Conservation (phyloP, 2,888 invertebrate genomes). For the Aphodius sticticus region DNA sequence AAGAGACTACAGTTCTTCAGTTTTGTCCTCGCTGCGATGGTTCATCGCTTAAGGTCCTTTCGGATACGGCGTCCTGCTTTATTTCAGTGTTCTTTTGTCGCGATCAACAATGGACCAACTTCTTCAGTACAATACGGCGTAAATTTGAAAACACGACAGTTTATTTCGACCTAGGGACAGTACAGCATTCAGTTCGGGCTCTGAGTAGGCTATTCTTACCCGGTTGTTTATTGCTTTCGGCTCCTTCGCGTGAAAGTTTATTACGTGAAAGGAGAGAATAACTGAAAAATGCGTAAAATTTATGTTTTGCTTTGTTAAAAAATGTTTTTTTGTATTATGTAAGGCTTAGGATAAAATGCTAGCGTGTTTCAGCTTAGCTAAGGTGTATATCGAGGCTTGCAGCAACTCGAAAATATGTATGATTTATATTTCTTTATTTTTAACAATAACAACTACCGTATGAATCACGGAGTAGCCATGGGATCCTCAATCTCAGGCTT, state of each 20-base stretch:
- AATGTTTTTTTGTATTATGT: neutral
- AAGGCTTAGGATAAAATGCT: neutral
- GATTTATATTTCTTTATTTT: no score
- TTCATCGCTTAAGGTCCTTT: neutral
- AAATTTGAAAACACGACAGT: slow-evolving; percentile 4
- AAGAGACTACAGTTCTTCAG: neutral
- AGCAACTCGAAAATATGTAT: no score
- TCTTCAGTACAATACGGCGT: neutral
- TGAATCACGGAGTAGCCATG: no score
- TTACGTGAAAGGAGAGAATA: neutral
- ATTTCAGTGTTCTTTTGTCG: slow-evolving; percentile 4
- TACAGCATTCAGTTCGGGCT: neutral
- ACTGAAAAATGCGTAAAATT: neutral
- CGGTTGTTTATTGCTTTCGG: neutral
- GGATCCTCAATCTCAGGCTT: no score
- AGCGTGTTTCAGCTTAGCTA: neutral
- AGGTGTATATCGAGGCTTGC: no score
- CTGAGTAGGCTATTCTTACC: neutral
- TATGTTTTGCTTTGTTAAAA: neutral
- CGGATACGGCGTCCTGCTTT: neutral
- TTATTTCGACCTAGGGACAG: neutral
- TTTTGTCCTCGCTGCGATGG: neutral
- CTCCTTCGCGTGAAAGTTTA: neutral
- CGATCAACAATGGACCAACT: neutral
- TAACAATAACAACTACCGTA: no score